Conservation (phyloP, 2,797 vertebrate species). For the Microcaecilia unicolor region DNA sequence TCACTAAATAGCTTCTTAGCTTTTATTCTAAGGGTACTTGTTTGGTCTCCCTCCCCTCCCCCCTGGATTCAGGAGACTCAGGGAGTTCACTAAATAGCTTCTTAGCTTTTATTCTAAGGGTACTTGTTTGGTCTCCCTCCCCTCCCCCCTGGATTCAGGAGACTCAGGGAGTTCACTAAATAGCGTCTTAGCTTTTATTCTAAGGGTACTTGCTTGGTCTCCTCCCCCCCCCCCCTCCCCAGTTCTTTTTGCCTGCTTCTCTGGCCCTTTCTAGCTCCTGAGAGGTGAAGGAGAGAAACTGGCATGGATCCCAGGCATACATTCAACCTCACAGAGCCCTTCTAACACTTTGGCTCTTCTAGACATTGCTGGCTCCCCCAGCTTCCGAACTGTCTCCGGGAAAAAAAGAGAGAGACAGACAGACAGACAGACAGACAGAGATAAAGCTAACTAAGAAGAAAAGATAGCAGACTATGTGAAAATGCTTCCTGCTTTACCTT, state of each 20-base stretch:
- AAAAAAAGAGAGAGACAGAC: not conserved
- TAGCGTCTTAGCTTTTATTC: too few species aligned
- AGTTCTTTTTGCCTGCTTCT: not conserved
- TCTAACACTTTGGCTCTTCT: too few species aligned
- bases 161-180: too few species aligned
- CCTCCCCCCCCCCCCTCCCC: not conserved
- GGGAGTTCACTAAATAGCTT: too few species aligned
- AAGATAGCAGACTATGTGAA: too few species aligned
- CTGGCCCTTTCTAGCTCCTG: not conserved
- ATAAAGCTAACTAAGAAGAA: too few species aligned
- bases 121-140: not conserved
- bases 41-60: not conserved
- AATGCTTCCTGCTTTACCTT: too few species aligned
- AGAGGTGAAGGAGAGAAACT: slow-evolving; percentile 1
- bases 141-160: too few species aligned
- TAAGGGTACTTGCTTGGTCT: not conserved
- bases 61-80: too few species aligned
- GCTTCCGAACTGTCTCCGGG: not conserved
- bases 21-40: not conserved
- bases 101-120: not conserved
- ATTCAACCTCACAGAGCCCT: too few species aligned
- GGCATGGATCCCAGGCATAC: not conserved
- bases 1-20: not conserved
- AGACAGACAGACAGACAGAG: too few species aligned
- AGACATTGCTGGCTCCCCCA: not conserved